These are phyloP conservation scores for Sthenelais limicola DNA, from an alignment of 2,888 invertebrate genomes.

Conservation along the genomic window DNA sequence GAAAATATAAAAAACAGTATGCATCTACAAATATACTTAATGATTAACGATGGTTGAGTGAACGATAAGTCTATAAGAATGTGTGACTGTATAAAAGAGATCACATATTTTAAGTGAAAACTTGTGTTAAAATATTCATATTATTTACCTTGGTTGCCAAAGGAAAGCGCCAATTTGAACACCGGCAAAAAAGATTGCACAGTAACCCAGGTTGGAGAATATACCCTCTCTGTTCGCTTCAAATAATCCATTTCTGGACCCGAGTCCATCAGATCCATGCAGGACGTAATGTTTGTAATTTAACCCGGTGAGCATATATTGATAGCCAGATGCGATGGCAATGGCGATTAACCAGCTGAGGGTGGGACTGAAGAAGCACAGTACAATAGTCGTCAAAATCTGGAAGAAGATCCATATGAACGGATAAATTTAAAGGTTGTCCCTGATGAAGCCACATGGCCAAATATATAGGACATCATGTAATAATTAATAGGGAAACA, in stretches of 20 bases:
- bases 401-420: too few relatives aligned
- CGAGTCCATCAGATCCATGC: slow-evolving; percentile 64
- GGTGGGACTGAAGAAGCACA: slow-evolving; percentile 75
- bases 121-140: too few relatives aligned
- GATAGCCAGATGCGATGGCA: slow-evolving; percentile 78
- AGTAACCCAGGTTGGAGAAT: slow-evolving; percentile 87
- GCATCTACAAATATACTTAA: too few relatives aligned
- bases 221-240: slow-evolving; percentile 94
- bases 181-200: slow-evolving; percentile 85
- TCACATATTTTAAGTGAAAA: too few relatives aligned
- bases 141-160: slow-evolving; percentile 59
- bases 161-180: slow-evolving; percentile 68
- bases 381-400: slow-evolving; percentile 79
- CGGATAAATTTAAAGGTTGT: too few relatives aligned
- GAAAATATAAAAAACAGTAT: too few relatives aligned
- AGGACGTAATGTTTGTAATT: slow-evolving; percentile 83
- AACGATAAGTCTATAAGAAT: not conserved
- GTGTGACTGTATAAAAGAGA: slow-evolving; percentile 3
- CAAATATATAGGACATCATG: too few relatives aligned
- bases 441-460: too few relatives aligned
- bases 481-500: too few relatives aligned
- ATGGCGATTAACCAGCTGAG: slow-evolving; percentile 77
- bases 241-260: slow-evolving; percentile 75
- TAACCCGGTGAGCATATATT: slow-evolving; percentile 76
- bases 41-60: too few relatives aligned